phyloP scores from a whole-genome alignment of 2,888 invertebrate genomes.

The Arge pagana region DNA sequence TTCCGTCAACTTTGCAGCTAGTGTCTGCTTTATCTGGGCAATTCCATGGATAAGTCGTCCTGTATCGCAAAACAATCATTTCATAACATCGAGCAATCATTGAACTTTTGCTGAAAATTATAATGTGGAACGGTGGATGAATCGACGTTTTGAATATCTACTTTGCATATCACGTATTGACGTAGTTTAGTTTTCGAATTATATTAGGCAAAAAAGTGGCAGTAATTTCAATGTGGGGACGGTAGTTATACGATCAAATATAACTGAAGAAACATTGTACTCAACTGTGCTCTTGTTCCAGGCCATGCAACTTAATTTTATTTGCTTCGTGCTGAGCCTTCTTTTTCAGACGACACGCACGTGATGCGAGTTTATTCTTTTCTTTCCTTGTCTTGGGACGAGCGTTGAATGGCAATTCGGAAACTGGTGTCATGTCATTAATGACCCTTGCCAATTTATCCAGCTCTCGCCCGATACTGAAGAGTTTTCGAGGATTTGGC shows the following conservation, averaged over 20 bases:
- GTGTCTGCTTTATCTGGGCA: slow-evolving; percentile 74
- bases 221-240: too few species aligned
- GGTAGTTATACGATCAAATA: too few species aligned
- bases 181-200: too few species aligned
- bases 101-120: slow-evolving; percentile 18
- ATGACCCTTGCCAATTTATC: slow-evolving; percentile 89
- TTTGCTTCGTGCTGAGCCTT: slow-evolving; percentile 99
- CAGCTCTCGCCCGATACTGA: slow-evolving; percentile 88
- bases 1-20: slow-evolving; percentile 70
- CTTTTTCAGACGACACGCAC: slow-evolving; percentile 96
- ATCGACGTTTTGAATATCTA: background rate
- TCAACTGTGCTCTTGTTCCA: slow-evolving; percentile 91
- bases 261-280: slow-evolving; percentile 29
- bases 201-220: too few species aligned
- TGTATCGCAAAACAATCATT: slow-evolving; percentile 57
- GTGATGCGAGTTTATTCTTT: slow-evolving; percentile 95
- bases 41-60: slow-evolving; percentile 80
- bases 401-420: slow-evolving; percentile 87
- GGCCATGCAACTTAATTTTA: slow-evolving; percentile 91
- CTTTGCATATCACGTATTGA: background rate
- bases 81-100: slow-evolving; percentile 22
- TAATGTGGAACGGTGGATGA: background rate
- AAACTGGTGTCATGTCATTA: slow-evolving; percentile 94
- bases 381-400: slow-evolving; percentile 94
- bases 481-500: slow-evolving; percentile 91